Evolutionary conservation across 2,113 vertebrate species (phyloP), one percentile per base, ranked within the genome.

Genomic region (Sylvietta virens): DNA sequence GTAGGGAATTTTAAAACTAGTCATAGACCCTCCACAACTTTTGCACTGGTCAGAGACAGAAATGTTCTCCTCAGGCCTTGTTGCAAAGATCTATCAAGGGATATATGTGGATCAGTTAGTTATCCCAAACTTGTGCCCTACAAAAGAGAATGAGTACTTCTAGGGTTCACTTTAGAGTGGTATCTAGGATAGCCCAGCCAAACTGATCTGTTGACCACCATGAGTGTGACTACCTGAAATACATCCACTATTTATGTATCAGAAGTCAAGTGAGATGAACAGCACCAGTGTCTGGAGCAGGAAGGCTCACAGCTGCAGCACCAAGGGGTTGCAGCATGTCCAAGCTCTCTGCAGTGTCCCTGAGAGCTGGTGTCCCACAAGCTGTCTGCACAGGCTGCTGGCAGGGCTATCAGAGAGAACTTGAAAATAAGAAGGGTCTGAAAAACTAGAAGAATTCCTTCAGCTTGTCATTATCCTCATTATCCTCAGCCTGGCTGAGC

Each of bases 231-330:
- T 67, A 21, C 7, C 28, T 53, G 69, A 76, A 57, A n/a, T 39
- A 60, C 22, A 45, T 4, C 10, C 44, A 20, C 28, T 50, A 0
- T 24, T 16, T 5, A 6, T 2, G 12, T 10, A 5, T 53, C n/a
- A 73, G 54, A 37, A 65, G 24, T 10, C 37, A 64, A 26, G 28
- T 31, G 81, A 58, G 65, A 39, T 44, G 64, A 64, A 3, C 15
- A 21, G 23, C 88, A 58, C 15, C 8, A 15, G 1, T 5, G 23
- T 4, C 12, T 54, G 70, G 48, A 87, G 15, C 13, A 64, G 51
- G 39, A 62, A 56, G 37, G 13, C 35, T 76, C 70, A 45, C 39
- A 93, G 73, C 62, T 82, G 79, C 35, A 65, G 76, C 3, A 3
- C n/a, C 48, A 45, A 50, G 40, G 1, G 20, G 37, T 0, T 61